Evolutionary conservation across 2,888 invertebrate species (phyloP).

Genomic region (Sacculina carcini): DNA sequence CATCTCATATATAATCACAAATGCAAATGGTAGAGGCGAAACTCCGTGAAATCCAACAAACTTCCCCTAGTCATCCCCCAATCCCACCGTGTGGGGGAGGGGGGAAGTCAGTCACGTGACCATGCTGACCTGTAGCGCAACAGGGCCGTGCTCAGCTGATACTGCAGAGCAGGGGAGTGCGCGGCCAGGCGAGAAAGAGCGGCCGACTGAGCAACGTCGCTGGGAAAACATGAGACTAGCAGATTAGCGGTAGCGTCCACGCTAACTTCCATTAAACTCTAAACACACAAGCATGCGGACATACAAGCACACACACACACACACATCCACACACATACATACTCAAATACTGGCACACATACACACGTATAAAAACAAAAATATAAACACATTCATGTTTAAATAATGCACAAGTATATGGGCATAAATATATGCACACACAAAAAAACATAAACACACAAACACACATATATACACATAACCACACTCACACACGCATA

Average conservation of each 20-base stretch:
- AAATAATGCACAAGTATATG: background rate
- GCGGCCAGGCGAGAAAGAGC: too few species aligned
- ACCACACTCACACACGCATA: background rate
- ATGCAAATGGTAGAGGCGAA: too few species aligned
- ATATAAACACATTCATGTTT: background rate
- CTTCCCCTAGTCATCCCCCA: too few species aligned
- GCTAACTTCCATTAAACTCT: slow-evolving; percentile 31
- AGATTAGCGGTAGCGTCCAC: slow-evolving; percentile 18
- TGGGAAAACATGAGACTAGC: slow-evolving; percentile 1
- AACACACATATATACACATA: background rate
- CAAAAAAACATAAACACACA: background rate
- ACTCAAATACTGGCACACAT: background rate
- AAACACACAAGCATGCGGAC: slow-evolving; percentile 17
- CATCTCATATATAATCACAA: too few species aligned
- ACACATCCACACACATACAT: slow-evolving; percentile 6
- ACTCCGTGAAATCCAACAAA: too few species aligned
- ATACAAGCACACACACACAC: background rate
- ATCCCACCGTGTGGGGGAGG: too few species aligned
- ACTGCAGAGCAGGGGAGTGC: too few species aligned
- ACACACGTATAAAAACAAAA: background rate
- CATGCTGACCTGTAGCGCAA: too few species aligned
- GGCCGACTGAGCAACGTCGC: too few species aligned
- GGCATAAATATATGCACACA: background rate
- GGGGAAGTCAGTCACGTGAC: too few species aligned
- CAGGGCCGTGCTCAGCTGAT: too few species aligned